Base-by-base conservation (phyloP, 2,888 invertebrate genomes). In the Tubulanus polymorphus region DNA sequence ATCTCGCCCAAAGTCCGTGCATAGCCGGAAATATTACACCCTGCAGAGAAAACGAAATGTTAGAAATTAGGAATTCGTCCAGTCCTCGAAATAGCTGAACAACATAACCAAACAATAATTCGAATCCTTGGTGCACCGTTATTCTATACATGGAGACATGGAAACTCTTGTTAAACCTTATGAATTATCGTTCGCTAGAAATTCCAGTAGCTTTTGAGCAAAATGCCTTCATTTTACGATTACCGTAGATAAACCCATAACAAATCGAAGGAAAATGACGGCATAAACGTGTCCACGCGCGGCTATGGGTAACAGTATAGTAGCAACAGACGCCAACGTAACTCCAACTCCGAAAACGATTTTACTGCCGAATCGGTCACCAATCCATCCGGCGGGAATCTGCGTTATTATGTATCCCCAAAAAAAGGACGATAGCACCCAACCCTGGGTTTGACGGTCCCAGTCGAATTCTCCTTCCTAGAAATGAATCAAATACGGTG, bases 351-450 rank as follows among this genome's bases (percentile, higher is more conserved):
- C 63, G 26, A 75, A 63, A 37, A 73, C 65, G 10, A 65, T 60
- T 49, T 67, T 71, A 46, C 65, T 69, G n/a, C 65, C 70, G 54
- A 59, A 70, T 20, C 63, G 53, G 23, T 57, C 63, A 2, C 68
- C 56, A 23, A 67, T 53, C 55, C 59, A 63, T 1, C 73, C 72
- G 29, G 69, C 71, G 18, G 71, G 65, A 25, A 80, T 65, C 63
- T 79, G 79, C 45, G 73, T 73, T 50, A 72, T 61, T 27, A 77
- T 61, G 61, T 79, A 79, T 29, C 79, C 79, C 61, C 83, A 84
- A 73, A 82, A 85, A 68, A 83, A 83, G 3, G 81, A 79, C 12
- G 81, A 80, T 3, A 84, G 71, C 45, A 85, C 71, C 1, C 70
- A 65, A 23, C 84, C 81, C 64, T 83, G 80, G 30, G 79, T 71